phyloP scores from a whole-genome alignment of 2,888 invertebrate species.

The Charanyca ferruginea region DNA sequence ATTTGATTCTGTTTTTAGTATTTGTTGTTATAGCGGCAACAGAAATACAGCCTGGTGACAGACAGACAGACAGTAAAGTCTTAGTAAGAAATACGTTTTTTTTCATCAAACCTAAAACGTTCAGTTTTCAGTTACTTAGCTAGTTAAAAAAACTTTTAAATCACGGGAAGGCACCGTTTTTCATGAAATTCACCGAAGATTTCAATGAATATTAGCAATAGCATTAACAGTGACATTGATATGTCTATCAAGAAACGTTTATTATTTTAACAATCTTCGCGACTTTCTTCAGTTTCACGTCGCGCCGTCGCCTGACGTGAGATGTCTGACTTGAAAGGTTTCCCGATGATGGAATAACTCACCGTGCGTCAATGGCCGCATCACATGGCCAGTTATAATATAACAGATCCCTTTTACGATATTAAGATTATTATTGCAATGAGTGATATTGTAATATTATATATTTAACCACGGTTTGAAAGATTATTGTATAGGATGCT shows the following conservation, averaged over 20 bases:
- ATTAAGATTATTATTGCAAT: constrained; percentile 67
- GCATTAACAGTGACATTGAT: constrained; percentile 1
- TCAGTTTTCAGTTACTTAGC: too few relatives aligned
- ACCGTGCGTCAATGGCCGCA: constrained; percentile 61
- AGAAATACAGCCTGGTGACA: too few relatives aligned
- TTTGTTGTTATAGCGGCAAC: too few relatives aligned
- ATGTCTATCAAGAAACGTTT: constrained; percentile 14
- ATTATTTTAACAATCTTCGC: constrained; percentile 26
- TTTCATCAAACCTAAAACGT: too few relatives aligned
- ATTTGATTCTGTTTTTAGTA: too few relatives aligned
- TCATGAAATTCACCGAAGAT: not conserved
- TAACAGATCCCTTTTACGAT: constrained; percentile 65
- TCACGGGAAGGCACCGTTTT: not conserved
- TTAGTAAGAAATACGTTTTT: not conserved
- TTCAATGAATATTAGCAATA: not conserved
- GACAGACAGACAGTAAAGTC: too few relatives aligned
- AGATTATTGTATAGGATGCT: constrained; percentile 76
- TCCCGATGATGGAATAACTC: constrained; percentile 52
- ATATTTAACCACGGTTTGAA: constrained; percentile 78
- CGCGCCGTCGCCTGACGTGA: constrained; percentile 51
- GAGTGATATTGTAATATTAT: constrained; percentile 66
- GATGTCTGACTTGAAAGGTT: constrained; percentile 51
- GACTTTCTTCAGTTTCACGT: constrained; percentile 50
- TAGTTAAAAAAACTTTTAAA: not conserved
- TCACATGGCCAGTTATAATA: constrained; percentile 60